These are phyloP conservation scores for Cheumatopsyche charites DNA, from an alignment of 1,140 invertebrate species.

Conservation along the genomic window DNA sequence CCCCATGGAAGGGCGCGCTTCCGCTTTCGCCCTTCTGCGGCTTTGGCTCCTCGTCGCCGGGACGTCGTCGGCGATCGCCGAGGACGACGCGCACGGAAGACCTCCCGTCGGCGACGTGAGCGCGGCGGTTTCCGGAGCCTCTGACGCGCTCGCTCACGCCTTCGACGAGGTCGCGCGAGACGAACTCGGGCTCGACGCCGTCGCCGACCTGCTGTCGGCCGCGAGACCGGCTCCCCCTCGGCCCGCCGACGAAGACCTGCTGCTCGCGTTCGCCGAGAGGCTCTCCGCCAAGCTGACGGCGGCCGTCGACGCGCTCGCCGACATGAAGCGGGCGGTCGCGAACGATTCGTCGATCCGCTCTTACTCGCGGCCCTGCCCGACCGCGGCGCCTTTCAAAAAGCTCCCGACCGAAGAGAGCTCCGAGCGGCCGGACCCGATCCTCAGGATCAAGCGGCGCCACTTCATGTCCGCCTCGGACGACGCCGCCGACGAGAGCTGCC, in stretches of 20 bases:
- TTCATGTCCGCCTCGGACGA: constrained; percentile 58
- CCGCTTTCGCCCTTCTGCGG: background rate
- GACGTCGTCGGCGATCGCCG: background rate
- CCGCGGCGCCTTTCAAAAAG: constrained; percentile 58
- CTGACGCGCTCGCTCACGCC: background rate
- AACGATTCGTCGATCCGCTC: constrained; percentile 49
- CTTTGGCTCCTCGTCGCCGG: background rate
- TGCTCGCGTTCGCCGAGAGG: constrained; percentile 25
- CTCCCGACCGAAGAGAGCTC: constrained; percentile 54
- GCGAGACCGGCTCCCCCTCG: constrained; percentile 16
- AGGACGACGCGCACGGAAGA: no score
- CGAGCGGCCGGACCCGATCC: constrained; percentile 51
- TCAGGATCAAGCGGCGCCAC: constrained; percentile 60
- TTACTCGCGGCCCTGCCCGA: constrained; percentile 59
- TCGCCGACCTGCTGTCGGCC: constrained; percentile 24
- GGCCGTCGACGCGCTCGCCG: constrained; percentile 19
- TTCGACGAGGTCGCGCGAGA: constrained; percentile 12
- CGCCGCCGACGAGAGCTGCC: constrained; percentile 58
- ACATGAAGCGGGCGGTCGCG: constrained; percentile 19
- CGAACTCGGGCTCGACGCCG: constrained; percentile 40
- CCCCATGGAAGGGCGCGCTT: background rate
- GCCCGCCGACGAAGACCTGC: constrained; percentile 32
- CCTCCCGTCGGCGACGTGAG: constrained; percentile 53
- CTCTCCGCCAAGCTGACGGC: constrained; percentile 34
- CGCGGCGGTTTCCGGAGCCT: constrained; percentile 42